Percentiles rank a stretch among this genome's conserved stretches.
Conservation (phyloP, 2,113 vertebrate species). For the Oncorhynchus mykiss region DNA sequence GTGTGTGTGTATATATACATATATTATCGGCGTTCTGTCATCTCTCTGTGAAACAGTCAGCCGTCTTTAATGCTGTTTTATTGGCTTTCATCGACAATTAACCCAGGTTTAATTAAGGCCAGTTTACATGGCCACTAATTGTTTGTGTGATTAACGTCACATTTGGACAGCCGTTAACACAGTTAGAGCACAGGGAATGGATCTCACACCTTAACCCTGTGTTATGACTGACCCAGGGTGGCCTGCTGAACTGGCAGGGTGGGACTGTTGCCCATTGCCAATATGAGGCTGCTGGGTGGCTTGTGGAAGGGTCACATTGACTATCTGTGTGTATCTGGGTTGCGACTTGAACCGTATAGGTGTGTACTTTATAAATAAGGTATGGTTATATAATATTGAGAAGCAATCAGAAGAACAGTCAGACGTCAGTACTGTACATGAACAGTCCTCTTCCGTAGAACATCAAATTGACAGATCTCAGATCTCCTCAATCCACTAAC, state of each 20-base stretch:
- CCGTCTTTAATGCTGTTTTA: conserved; percentile 33
- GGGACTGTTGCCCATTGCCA: no score
- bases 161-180: conserved; percentile 36
- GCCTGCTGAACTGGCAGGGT: not conserved
- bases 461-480: conserved; percentile 16
- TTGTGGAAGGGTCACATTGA: no score
- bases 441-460: not conserved
- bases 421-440: not conserved
- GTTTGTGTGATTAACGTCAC: conserved; percentile 38
- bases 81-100: conserved; percentile 36
- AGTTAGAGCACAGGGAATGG: conserved; percentile 28
- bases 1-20: not conserved
- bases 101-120: conserved; percentile 35
- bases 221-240: not conserved
- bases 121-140: conserved; percentile 50
- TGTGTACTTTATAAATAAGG: not conserved
- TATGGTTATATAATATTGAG: no score
- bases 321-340: no score
- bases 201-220: not conserved
- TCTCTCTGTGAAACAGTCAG: conserved; percentile 1
- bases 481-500: conserved; percentile 1
- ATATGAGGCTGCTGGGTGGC: no score
- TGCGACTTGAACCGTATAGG: no score
- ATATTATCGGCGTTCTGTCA: not conserved
- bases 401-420: not conserved